A percentile compares a stretch with the other conserved stretches of the same genome.
These are phyloP conservation scores for Cotesia glomerata DNA, from an alignment of 1,140 invertebrate species.

Conservation along the genomic window DNA sequence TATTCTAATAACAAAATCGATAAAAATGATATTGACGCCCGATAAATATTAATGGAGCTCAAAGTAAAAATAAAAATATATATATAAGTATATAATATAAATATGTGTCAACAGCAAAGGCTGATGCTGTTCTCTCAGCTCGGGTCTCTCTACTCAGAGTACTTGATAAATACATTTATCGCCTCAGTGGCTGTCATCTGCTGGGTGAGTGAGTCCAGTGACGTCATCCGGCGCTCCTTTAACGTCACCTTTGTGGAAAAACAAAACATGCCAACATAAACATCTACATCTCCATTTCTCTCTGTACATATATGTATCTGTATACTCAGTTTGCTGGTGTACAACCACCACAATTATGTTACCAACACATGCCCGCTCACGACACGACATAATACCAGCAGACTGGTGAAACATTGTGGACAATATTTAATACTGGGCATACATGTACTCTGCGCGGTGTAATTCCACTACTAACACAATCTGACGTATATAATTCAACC, in stretches of 20 bases:
- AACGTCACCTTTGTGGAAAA: slow-evolving; percentile 49
- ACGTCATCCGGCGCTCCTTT: slow-evolving; percentile 51
- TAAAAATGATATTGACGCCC: no score
- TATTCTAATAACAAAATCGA: no score
- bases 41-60: no score
- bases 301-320: neutral
- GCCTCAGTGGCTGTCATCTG: slow-evolving; percentile 43
- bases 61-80: no score
- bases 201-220: slow-evolving; percentile 50
- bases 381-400: no score
- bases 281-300: no score
- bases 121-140: slow-evolving; percentile 36
- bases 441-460: no score
- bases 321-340: neutral
- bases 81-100: no score
- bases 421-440: no score
- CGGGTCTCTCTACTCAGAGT: neutral
- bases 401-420: no score
- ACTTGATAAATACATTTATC: slow-evolving; percentile 54
- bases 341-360: neutral
- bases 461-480: no score
- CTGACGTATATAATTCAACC: no score
- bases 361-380: neutral
- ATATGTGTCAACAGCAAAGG: slow-evolving; percentile 10
- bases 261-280: slow-evolving; percentile 39